Base-by-base conservation (phyloP, 2,888 invertebrate species). In the Luperina testacea region DNA sequence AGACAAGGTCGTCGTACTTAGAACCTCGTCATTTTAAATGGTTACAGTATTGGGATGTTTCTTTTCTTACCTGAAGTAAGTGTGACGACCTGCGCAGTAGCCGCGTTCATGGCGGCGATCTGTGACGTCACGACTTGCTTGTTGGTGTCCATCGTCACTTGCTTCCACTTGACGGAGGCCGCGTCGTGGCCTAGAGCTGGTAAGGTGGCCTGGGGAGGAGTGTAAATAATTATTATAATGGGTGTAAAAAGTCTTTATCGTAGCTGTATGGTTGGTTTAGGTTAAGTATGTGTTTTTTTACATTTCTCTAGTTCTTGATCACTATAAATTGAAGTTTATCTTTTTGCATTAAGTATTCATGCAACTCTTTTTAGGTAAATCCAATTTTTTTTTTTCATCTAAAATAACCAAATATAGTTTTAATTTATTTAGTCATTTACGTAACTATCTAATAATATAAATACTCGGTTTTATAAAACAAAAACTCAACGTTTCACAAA, bases 51-150 rank as follows among this genome's bases (percentile, higher is more conserved):
- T 20, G 20, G 4, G 24, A 57, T 4, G 0, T 57, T 3, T 57
- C 0, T 1, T 27, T 63, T 20, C 45, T 77, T 85, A 96, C 98
- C 98, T 5, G 98, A 98, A 0, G 99, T 99, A 78, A 98, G 97
- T 0, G 99, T 99, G 79, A 99, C 98, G 72, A 99, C 98, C 95
- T 99, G 99, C 15, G 99, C 99, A 0, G 99, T 99, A 77, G 99
- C 99, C 0, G 99, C 99, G 96, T 99, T 99, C 99, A 99, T 99
- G 80, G 99, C 99, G 9, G 99, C 99, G 90, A 99, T 98, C 95
- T 99, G 99, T 75, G 99, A 99, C 86, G 99, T 99, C 78, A 99
- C 99, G 89, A 98, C 99, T 96, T 99, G 99, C 95, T 99, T 99
- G 94, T 99, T 99, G 77, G 99, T 98, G 95, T 99, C 99, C 95